Conservation (phyloP, 2,113 vertebrate species). For the Antennarius striatus region DNA sequence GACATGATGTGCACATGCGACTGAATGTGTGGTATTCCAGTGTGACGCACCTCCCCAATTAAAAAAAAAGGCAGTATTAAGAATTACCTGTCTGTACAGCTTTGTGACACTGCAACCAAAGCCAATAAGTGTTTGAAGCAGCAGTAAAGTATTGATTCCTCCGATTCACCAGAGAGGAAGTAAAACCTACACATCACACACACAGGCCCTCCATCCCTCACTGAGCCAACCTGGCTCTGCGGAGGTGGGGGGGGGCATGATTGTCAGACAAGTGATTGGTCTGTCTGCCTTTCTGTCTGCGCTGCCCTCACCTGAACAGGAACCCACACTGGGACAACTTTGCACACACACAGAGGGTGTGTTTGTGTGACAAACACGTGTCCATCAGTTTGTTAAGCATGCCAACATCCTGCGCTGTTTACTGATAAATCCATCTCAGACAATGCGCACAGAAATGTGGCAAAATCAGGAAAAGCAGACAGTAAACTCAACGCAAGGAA, state of each 20-base stretch:
- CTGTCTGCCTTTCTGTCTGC: constrained; percentile 50
- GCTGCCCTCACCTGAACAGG: constrained; percentile 33
- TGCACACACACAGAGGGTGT: constrained; percentile 9
- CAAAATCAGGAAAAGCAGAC: background rate
- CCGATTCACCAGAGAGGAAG: constrained; percentile 76
- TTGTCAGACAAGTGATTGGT: constrained; percentile 56
- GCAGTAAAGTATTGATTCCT: constrained; percentile 73
- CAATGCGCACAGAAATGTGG: background rate
- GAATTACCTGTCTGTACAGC: constrained; percentile 72
- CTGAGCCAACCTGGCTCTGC: constrained; percentile 37
- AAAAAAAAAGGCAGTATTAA: constrained; percentile 63
- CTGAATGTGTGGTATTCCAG: constrained; percentile 41
- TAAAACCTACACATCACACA: constrained; percentile 77
- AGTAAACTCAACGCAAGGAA: background rate
- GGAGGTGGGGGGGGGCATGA: constrained; percentile 25
- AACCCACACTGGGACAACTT: constrained; percentile 27
- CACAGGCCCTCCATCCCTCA: constrained; percentile 55
- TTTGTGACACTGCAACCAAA: constrained; percentile 73
- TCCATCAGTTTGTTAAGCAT: constrained; percentile 42
- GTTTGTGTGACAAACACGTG: constrained; percentile 59
- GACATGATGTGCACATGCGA: background rate
- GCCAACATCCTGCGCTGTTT: constrained; percentile 49
- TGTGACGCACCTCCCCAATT: constrained; percentile 49
- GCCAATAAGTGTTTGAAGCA: constrained; percentile 73
- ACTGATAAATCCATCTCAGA: constrained; percentile 13